Evolutionary conservation across 2,888 invertebrate species (phyloP), one percentile per base, ranked within the genome.

Genomic region (Leptothorax acervorum): DNA sequence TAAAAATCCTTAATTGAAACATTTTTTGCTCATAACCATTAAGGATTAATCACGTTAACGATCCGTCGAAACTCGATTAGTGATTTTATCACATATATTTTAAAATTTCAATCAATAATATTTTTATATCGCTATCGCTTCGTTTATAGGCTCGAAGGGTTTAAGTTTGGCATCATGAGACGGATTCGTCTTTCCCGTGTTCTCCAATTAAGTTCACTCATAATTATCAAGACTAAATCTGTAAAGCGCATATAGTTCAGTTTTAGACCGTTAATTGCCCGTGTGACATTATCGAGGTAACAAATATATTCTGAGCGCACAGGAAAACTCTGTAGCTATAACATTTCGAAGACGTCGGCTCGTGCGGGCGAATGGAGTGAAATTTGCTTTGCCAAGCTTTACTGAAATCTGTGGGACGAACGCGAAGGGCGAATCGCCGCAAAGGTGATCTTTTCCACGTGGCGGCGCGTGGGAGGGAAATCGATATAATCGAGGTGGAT

Each of bases 401-500:
- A n/a, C n/a, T 66, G 28, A 55, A 68, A 68, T 57, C 78, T 35
- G 55, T 31, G 23, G 70, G 60, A 35, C 35, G 55, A 45, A 18
- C n/a, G 35, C 57, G 68, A 45, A 57, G 45, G 23, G 18, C 57
- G 70, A 70, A 57, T 70, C 70, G 35, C 35, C 45, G 70, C 55
- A n/a, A 60, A 79, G 79, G 70, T 65, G 39, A 12, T 63, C n/a
- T 48, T 60, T 79, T 79, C 70, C 70, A 79, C 79, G 71, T 79
- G 71, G 70, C 70, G 35, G 8, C 35, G 57, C 57, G 79, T 79
- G 70, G 79, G 79, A 35, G 35, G 71, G 35, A 60, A 70, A 79
- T 79, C 79, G 60, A 79, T 79, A 79, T 79, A 79, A 79, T 79
- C 70, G 48, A 57, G 71, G 70, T 70, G 70, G 57, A 70, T 79